Base-by-base conservation (phyloP, 2,797 vertebrate species). In the Chelmon rostratus region DNA sequence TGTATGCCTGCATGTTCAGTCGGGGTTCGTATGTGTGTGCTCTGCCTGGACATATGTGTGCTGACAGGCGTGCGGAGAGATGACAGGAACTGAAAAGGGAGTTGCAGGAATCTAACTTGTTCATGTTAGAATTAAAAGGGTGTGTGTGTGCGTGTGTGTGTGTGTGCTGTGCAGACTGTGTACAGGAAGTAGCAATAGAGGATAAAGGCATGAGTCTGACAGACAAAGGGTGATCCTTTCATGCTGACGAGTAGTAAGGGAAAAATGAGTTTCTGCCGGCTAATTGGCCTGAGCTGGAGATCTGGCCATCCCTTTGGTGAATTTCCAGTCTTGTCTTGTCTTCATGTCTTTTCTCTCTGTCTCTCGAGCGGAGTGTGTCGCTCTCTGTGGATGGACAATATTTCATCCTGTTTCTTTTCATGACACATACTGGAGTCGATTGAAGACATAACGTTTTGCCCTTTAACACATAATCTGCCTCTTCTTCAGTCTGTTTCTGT, bases 271-370 rank as follows among this genome's bases (percentile, higher is more conserved):
- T 89, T 92, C 84, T 89, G 82, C 50, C 54, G 40, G 82, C 92
- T 95, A 95, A 95, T 94, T 95, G 94, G 92, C 88, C 66, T 73
- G 88, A 90, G 90, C 85, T 82, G 68, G 58, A 87, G 85, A 90
- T 88, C 81, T 80, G 84, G 75, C 83, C 88, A 77, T 92, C 91
- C 88, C 91, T 91, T 85, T 86, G 89, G 90, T 92, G 85, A 90
- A 86, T 88, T 92, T 82, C 80, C 68, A 69, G 73, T 61, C 84
- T 76, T 81, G 85, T 91, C 90, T 85, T 89, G 75, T 91, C 86
- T 92, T 82, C 47, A 46, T 87, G 74, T 84, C 83, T 92, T 79
- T 78, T 82, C 76, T 73, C 74, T 71, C 58, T 33, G 67, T 90
- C 87, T 91, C 79, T 31, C 40, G 74, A 88, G 70, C 37, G 16